phyloP scores from a whole-genome alignment of 2,113 vertebrate species.

The Naja naja region DNA sequence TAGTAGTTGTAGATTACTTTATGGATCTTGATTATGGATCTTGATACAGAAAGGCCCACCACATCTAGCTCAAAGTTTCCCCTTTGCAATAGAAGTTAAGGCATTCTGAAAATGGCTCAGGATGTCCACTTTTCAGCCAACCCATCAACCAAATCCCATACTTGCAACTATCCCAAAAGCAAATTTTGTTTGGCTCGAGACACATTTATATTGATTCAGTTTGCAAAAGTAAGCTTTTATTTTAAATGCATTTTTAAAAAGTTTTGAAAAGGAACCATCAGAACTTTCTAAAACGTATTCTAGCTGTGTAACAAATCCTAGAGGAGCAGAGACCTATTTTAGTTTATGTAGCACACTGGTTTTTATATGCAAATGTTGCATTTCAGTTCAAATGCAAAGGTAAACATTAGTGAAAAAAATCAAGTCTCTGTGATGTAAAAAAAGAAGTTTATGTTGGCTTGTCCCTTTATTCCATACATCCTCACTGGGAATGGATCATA shows the following conservation, averaged over 20 bases:
- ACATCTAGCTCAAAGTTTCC: neutral
- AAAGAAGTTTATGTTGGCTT: neutral
- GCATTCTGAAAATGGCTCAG: neutral
- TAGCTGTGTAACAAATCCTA: neutral
- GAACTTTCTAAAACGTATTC: neutral
- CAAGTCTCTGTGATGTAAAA: neutral
- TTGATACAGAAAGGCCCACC: neutral
- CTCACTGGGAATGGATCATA: neutral
- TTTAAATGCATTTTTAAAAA: neutral
- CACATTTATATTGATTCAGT: neutral
- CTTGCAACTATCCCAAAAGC: neutral
- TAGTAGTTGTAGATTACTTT: neutral
- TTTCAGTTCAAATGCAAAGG: slow-evolving; percentile 9
- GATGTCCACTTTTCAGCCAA: neutral
- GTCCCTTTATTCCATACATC: neutral
- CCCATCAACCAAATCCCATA: neutral
- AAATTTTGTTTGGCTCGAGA: neutral
- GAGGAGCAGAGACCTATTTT: slow-evolving; percentile 9
- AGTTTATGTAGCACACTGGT: neutral
- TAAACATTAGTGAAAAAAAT: neutral
- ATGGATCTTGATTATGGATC: neutral
- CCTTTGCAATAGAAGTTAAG: neutral
- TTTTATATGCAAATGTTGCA: neutral
- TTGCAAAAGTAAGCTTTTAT: neutral
- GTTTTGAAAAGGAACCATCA: neutral